Conservation (phyloP, 2,888 invertebrate genomes). For the Cheilosia variabilis region DNA sequence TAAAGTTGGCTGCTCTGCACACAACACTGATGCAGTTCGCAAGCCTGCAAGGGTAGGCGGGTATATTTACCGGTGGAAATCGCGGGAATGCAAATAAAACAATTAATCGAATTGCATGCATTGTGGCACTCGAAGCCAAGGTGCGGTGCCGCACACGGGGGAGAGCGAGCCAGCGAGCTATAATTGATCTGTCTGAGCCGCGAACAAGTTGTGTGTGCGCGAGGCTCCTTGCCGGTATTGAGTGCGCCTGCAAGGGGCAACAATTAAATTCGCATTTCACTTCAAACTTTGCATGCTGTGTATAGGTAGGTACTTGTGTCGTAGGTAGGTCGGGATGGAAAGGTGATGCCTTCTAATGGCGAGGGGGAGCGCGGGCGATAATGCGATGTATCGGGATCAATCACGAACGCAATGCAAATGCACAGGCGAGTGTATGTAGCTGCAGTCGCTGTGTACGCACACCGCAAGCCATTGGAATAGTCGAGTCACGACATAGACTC, state of each 20-base stretch:
- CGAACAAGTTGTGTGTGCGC: conserved; percentile 48
- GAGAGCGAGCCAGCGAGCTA: conserved; percentile 3
- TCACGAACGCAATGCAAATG: conserved; percentile 40
- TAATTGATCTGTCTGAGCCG: conserved; percentile 71
- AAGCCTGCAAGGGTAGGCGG: conserved; percentile 35
- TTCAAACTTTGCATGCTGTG: conserved; percentile 45
- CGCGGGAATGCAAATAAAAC: conserved; percentile 72
- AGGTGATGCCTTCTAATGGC: neutral
- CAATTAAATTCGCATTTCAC: conserved; percentile 73
- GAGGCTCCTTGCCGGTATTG: conserved; percentile 18
- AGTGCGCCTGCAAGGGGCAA: conserved; percentile 63
- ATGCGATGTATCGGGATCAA: conserved; percentile 49
- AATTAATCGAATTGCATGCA: conserved; percentile 65
- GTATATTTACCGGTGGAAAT: conserved; percentile 61
- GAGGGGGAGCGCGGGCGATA: neutral
- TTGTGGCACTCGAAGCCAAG: conserved; percentile 27
- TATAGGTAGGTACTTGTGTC: neutral
- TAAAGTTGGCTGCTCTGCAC: conserved; percentile 35
- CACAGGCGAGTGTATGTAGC: neutral
- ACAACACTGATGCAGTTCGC: conserved; percentile 11
- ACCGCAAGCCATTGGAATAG: conserved; percentile 48
- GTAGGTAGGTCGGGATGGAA: neutral
- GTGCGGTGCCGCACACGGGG: conserved; percentile 3
- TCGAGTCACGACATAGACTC: conserved; percentile 53
- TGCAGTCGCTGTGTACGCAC: conserved; percentile 16